These are phyloP conservation scores for Sebastes steindachneri DNA, from an alignment of 2,797 vertebrate species.

Conservation along the genomic window DNA sequence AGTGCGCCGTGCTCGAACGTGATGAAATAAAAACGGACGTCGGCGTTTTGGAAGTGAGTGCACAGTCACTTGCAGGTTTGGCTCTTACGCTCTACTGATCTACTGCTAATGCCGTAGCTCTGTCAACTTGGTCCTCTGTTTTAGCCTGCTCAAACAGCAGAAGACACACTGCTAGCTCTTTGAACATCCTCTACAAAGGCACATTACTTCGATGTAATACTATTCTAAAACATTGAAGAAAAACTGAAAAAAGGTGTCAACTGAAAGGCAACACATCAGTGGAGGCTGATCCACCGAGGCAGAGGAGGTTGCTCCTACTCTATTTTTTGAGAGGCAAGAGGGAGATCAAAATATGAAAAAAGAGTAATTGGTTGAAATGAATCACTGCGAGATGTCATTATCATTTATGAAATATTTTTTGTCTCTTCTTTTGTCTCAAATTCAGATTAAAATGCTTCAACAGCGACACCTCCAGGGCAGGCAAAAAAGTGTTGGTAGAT, in stretches of 20 bases:
- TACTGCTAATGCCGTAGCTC: constrained; percentile 42
- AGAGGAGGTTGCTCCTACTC: no score
- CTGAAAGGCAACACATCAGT: background rate
- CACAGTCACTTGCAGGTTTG: constrained; percentile 46
- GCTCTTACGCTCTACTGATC: constrained; percentile 46
- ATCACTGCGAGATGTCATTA: no score
- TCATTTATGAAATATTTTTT: no score
- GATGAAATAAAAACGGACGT: constrained; percentile 69
- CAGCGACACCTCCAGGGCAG: no score
- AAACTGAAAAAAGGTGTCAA: background rate
- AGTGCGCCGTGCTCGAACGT: constrained; percentile 35
- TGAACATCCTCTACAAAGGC: constrained; percentile 10
- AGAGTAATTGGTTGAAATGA: no score
- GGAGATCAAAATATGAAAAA: no score
- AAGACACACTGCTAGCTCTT: constrained; percentile 26
- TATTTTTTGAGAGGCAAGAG: no score
- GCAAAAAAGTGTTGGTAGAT: no score
- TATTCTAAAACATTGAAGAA: background rate
- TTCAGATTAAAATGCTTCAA: no score
- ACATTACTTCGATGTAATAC: constrained; percentile 2
- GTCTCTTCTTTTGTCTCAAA: no score
- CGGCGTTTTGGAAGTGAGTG: constrained; percentile 56
- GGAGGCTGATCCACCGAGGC: no score
- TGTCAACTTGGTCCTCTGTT: constrained; percentile 10
- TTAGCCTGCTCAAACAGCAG: constrained; percentile 40